Conservation (phyloP, 2,888 invertebrate species). For the Icerya purchasi region DNA sequence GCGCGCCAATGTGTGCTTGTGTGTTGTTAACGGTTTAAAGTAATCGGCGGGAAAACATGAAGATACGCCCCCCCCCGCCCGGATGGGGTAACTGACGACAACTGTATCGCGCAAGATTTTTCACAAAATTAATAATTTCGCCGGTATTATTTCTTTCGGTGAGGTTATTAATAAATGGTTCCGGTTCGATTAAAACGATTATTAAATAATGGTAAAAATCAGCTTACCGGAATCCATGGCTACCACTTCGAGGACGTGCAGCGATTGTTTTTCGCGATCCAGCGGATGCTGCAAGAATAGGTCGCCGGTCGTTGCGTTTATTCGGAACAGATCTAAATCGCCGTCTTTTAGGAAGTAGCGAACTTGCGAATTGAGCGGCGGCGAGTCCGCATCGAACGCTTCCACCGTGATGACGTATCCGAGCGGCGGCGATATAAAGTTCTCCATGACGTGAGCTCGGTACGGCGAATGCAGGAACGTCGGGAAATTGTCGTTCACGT, state of each 20-base stretch:
- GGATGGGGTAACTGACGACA: no score
- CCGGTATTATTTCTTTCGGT: no score
- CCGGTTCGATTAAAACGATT: no score
- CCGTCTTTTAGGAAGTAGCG: constrained; percentile 86
- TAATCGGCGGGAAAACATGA: no score
- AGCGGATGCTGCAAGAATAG: constrained; percentile 61
- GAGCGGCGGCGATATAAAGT: constrained; percentile 55
- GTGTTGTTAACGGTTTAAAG: no score
- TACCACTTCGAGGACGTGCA: constrained; percentile 64
- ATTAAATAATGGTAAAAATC: no score
- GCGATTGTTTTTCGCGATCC: constrained; percentile 63
- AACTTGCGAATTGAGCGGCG: constrained; percentile 72
- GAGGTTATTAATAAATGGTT: no score
- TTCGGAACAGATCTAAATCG: constrained; percentile 70
- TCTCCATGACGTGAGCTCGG: constrained; percentile 80
- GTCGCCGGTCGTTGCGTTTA: constrained; percentile 79
- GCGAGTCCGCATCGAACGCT: constrained; percentile 77
- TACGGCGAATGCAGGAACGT: constrained; percentile 88
- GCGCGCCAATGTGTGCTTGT: no score
- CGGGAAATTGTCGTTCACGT: constrained; percentile 85
- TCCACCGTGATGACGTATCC: constrained; percentile 54
- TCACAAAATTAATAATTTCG: no score
- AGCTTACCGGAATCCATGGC: constrained; percentile 82
- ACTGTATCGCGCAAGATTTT: no score
- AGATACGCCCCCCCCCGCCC: no score